phyloP scores from a whole-genome alignment of 2,113 vertebrate genomes.

The Sapajus apella region DNA sequence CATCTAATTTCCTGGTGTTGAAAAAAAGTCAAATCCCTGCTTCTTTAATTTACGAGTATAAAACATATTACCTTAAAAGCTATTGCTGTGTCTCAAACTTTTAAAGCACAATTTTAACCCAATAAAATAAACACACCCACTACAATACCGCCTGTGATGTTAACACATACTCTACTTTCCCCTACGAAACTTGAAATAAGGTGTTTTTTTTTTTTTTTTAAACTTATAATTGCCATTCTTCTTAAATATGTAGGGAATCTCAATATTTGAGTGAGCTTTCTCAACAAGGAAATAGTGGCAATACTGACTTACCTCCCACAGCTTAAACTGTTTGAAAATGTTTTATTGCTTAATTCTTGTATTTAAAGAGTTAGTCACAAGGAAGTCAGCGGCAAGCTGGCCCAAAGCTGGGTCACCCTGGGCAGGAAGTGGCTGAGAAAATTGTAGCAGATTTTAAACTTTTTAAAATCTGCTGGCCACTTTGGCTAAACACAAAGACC shows the following conservation, averaged over 20 bases:
- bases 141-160: neutral
- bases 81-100: conserved; percentile 48
- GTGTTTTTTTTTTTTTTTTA: neutral
- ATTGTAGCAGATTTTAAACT: conserved; percentile 32
- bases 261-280: conserved; percentile 31
- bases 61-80: conserved; percentile 57
- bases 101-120: conserved; percentile 46
- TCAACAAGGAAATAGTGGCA: conserved; percentile 4
- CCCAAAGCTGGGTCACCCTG: conserved; percentile 39
- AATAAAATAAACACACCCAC: conserved; percentile 37
- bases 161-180: neutral
- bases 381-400: conserved; percentile 18
- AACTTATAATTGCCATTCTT: neutral
- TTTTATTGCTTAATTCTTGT: conserved; percentile 49
- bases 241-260: neutral
- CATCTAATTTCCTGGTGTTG: conserved; percentile 47
- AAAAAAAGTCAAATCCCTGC: conserved; percentile 29
- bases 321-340: conserved; percentile 35
- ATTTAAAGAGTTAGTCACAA: conserved; percentile 64
- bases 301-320: conserved; percentile 44
- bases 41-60: conserved; percentile 50
- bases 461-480: conserved; percentile 46
- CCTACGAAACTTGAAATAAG: neutral
- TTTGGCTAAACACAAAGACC: conserved; percentile 59
- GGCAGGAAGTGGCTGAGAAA: conserved; percentile 64